phyloP scores from a whole-genome alignment of 2,888 invertebrate species.

The Capitulum mitella region DNA sequence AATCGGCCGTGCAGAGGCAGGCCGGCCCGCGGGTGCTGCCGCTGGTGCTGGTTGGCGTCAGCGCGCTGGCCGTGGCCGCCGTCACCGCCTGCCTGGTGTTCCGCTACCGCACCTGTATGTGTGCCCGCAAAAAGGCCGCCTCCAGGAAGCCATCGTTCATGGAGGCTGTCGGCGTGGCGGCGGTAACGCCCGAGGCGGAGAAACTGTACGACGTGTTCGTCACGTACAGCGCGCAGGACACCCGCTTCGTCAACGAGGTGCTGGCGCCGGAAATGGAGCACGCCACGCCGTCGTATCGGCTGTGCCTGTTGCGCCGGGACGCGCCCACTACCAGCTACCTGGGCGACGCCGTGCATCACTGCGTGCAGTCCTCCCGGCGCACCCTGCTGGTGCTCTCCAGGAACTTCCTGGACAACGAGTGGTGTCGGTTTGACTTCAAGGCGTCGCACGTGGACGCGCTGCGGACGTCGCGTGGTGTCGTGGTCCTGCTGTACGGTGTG shows the following conservation, averaged over 20 bases:
- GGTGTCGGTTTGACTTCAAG: conserved; percentile 83
- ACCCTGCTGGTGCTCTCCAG: conserved; percentile 80
- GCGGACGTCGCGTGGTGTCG: conserved; percentile 57
- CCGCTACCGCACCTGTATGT: conserved; percentile 55
- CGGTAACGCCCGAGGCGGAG: conserved; percentile 34
- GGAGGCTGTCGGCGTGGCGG: not conserved
- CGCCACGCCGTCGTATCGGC: conserved; percentile 64
- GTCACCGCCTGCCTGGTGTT: conserved; percentile 68
- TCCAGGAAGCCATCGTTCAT: conserved; percentile 22
- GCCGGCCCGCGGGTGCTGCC: conserved; percentile 74
- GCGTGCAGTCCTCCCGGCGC: conserved; percentile 64
- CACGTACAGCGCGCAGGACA: conserved; percentile 88
- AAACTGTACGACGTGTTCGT: conserved; percentile 91
- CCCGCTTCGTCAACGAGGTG: conserved; percentile 81
- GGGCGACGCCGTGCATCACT: conserved; percentile 68
- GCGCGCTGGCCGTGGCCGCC: conserved; percentile 49
- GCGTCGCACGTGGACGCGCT: conserved; percentile 78
- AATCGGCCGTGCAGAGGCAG: conserved; percentile 51
- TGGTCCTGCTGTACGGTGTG: conserved; percentile 74
- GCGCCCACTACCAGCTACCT: conserved; percentile 81
- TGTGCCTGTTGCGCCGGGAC: conserved; percentile 86
- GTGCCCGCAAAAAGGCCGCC: conserved; percentile 32
- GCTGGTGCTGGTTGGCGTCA: conserved; percentile 64
- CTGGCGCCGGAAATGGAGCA: conserved; percentile 79
- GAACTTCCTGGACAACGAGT: conserved; percentile 78